Evolutionary conservation across 1,140 invertebrate genomes (phyloP).

Genomic region (Archivesica marissinica): DNA sequence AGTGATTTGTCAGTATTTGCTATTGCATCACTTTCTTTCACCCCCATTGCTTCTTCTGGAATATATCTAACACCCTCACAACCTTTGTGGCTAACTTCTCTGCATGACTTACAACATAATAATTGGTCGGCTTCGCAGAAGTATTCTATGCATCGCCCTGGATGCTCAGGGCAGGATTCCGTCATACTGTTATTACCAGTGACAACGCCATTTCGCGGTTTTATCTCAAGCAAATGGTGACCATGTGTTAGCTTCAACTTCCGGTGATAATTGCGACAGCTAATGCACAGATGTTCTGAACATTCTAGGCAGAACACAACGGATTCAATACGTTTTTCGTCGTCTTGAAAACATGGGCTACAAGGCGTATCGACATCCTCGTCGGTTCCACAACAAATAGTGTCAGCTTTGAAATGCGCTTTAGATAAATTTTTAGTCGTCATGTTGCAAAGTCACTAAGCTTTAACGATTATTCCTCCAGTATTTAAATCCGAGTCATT

Average conservation of each 20-base stretch:
- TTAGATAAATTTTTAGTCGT: too few relatives aligned
- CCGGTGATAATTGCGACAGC: slow-evolving; percentile 2
- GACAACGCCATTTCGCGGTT: background rate
- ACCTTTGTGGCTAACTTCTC: background rate
- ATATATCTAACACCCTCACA: background rate
- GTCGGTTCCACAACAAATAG: too few relatives aligned
- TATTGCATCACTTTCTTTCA: background rate
- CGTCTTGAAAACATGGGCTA: background rate
- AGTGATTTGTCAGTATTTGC: background rate
- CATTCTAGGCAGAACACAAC: slow-evolving; percentile 46
- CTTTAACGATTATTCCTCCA: too few relatives aligned
- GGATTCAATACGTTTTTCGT: background rate
- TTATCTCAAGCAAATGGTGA: slow-evolving; percentile 14
- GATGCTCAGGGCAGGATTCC: slow-evolving; percentile 36
- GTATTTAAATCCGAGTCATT: too few relatives aligned
- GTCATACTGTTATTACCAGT: background rate
- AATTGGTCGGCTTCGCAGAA: slow-evolving; percentile 18
- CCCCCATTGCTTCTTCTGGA: background rate
- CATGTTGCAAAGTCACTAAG: too few relatives aligned
- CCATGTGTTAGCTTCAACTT: slow-evolving; percentile 7
- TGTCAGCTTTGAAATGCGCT: too few relatives aligned
- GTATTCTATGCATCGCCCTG: background rate
- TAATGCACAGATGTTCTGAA: slow-evolving; percentile 17
- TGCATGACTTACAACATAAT: slow-evolving; percentile 27
- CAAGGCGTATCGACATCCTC: background rate